A percentile compares a stretch with the other conserved stretches of the same genome.
Evolutionary conservation across 2,113 vertebrate species (phyloP).

Genomic region (Istiophorus platypterus): DNA sequence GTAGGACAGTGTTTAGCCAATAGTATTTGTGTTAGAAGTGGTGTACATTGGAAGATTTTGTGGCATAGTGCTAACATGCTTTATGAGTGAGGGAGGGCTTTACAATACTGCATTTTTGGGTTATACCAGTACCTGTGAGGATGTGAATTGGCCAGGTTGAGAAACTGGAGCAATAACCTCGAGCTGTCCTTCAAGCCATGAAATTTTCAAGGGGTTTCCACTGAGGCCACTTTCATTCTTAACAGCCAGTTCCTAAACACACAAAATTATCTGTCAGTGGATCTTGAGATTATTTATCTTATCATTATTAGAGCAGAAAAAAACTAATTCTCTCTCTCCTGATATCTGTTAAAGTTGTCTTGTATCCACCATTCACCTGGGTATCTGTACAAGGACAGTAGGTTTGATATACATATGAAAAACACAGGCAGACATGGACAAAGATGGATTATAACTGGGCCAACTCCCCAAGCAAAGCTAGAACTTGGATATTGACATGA

Average conservation of each 20-base stretch:
- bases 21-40: conserved; percentile 69
- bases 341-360: neutral
- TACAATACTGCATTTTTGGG: conserved; percentile 15
- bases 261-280: conserved; percentile 2
- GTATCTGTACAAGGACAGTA: conserved; percentile 8
- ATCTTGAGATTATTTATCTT: neutral
- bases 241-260: conserved; percentile 90
- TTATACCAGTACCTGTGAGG: conserved; percentile 85
- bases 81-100: conserved; percentile 30
- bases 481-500: conserved; percentile 42
- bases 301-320: neutral
- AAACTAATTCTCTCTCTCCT: neutral
- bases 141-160: conserved; percentile 62
- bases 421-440: conserved; percentile 44
- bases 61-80: conserved; percentile 46
- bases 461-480: conserved; percentile 42
- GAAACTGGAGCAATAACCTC: conserved; percentile 44
- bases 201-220: conserved; percentile 92
- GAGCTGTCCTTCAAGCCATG: conserved; percentile 93
- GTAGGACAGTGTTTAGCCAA: conserved; percentile 59
- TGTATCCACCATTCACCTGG: conserved; percentile 11
- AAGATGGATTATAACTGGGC: conserved; percentile 51
- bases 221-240: conserved; percentile 92
- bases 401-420: conserved; percentile 22
- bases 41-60: conserved; percentile 46